Evolutionary conservation across 2,888 invertebrate species (phyloP).

Genomic region (Tenthredo amoena): DNA sequence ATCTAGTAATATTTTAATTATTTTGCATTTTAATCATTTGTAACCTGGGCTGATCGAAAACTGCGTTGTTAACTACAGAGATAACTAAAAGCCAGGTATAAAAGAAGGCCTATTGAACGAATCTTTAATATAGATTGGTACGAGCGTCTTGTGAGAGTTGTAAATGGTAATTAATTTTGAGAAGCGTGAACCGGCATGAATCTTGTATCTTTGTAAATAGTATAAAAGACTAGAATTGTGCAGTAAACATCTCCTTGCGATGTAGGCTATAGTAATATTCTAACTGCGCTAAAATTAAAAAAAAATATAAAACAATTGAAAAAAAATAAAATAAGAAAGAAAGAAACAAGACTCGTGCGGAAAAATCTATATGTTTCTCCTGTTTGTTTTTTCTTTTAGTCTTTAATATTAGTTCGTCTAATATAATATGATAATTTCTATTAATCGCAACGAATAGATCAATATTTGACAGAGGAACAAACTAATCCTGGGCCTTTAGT

Average conservation of each 20-base stretch:
- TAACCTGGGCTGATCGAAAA: neutral
- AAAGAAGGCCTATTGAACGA: constrained; percentile 14
- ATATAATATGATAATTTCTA: constrained; percentile 7
- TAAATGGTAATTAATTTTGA: constrained; percentile 22
- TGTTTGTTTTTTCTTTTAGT: neutral
- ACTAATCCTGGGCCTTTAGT: constrained; percentile 61
- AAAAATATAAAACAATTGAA: neutral
- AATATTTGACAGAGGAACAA: neutral
- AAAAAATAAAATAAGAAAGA: neutral
- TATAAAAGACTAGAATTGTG: neutral
- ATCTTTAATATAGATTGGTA: constrained; percentile 15
- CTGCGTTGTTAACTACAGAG: neutral
- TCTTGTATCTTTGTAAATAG: constrained; percentile 34
- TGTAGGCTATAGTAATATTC: neutral
- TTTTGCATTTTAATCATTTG: constrained; percentile 1
- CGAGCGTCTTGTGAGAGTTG: constrained; percentile 8
- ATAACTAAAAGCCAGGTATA: neutral
- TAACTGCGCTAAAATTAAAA: neutral
- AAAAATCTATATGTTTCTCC: neutral
- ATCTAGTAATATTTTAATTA: constrained; percentile 5
- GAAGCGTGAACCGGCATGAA: neutral
- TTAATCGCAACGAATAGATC: constrained; percentile 22
- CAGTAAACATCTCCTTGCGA: neutral
- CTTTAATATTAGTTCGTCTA: neutral
- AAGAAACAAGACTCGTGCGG: constrained; percentile 32